Percentiles rank a stretch among this genome's conserved stretches.
These are phyloP conservation scores for Agrilus mali DNA, from an alignment of 2,888 invertebrate species.

Conservation along the genomic window DNA sequence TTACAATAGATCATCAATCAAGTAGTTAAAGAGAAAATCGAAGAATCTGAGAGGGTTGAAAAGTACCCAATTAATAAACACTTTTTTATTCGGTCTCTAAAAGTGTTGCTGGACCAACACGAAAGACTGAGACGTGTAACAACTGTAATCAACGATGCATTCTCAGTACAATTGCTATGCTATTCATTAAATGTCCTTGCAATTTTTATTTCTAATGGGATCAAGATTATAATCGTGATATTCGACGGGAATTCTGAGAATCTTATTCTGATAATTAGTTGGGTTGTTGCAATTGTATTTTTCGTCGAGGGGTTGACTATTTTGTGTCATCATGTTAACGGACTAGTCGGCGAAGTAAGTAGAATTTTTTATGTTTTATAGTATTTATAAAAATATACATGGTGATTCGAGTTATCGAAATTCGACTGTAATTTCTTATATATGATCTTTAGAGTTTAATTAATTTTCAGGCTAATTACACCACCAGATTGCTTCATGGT, in stretches of 20 bases:
- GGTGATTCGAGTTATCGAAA: too few species aligned
- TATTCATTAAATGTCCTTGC: slow-evolving; percentile 7
- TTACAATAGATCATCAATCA: slow-evolving; percentile 5
- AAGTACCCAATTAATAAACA: slow-evolving; percentile 9
- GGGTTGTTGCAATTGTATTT: too few species aligned
- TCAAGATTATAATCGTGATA: too few species aligned
- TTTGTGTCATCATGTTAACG: too few species aligned
- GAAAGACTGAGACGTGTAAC: slow-evolving; percentile 7
- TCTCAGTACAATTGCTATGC: slow-evolving; percentile 8
- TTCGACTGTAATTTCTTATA: too few species aligned
- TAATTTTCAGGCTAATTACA: slow-evolving; percentile 16
- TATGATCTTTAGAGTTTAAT: not conserved
- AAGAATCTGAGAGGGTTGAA: slow-evolving; percentile 4
- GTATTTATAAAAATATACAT: too few species aligned
- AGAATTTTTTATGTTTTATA: too few species aligned
- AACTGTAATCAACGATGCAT: slow-evolving; percentile 6
- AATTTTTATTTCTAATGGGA: too few species aligned
- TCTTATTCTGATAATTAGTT: too few species aligned
- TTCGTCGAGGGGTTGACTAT: too few species aligned
- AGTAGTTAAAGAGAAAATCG: slow-evolving; percentile 5
- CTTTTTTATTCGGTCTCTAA: slow-evolving; percentile 6
- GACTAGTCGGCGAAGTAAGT: too few species aligned
- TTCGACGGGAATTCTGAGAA: too few species aligned
- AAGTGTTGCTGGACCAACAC: slow-evolving; percentile 7
- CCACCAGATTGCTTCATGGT: slow-evolving; percentile 13